Percentiles rank a stretch among this genome's conserved stretches.
These are phyloP conservation scores for Margarornis squamiger DNA, from an alignment of 2,797 vertebrate species.

Conservation along the genomic window DNA sequence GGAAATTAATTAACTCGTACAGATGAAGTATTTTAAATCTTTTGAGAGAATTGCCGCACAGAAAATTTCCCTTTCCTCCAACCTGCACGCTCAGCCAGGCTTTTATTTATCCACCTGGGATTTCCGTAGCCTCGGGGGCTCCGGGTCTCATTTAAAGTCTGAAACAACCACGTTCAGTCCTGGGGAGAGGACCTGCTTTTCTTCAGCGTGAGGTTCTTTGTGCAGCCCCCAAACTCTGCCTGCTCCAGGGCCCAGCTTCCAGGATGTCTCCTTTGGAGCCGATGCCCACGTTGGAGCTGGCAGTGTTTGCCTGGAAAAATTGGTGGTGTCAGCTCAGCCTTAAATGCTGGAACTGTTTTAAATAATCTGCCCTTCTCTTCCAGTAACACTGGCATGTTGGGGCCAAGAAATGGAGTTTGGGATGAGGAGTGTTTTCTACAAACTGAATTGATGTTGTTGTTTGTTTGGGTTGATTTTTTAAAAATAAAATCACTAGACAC, in stretches of 20 bases:
- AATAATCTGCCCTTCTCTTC: conserved; percentile 14
- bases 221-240: neutral
- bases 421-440: neutral
- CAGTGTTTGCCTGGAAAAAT: neutral
- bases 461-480: neutral
- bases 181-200: neutral
- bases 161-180: neutral
- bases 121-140: neutral
- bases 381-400: neutral
- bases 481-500: neutral
- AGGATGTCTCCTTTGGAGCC: neutral
- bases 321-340: conserved; percentile 28
- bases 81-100: neutral
- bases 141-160: neutral
- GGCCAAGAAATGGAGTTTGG: conserved; percentile 17
- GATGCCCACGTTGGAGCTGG: neutral
- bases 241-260: neutral
- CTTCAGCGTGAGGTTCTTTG: neutral
- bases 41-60: neutral
- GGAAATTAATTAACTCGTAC: neutral
- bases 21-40: neutral
- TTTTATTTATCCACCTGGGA: neutral
- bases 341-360: conserved; percentile 36
- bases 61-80: neutral
- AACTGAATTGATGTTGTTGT: neutral